Conservation (phyloP, 2,797 vertebrate species). For the Typhlichthys eigenmanni region DNA sequence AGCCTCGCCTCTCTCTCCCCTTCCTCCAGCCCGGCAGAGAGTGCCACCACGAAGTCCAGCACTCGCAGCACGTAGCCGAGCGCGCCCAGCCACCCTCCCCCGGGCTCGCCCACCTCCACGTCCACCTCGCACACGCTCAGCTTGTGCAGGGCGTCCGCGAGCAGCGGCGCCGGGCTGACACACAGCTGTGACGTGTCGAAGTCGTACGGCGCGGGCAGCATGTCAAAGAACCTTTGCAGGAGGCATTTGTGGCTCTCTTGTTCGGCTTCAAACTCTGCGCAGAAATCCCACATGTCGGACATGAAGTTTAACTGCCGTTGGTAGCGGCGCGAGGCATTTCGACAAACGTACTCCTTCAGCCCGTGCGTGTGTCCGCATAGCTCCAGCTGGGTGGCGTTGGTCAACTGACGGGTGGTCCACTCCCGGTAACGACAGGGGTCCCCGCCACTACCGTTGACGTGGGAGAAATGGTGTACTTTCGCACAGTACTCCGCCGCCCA, state of each 20-base stretch:
- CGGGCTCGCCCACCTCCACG: conserved; percentile 72
- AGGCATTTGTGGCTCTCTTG: conserved; percentile 77
- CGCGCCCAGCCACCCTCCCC: conserved; percentile 72
- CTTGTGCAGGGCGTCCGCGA: conserved; percentile 78
- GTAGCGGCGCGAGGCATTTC: conserved; percentile 74
- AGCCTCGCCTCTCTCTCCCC: conserved; percentile 81
- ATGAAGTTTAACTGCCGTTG: conserved; percentile 59
- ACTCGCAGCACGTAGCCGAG: conserved; percentile 84
- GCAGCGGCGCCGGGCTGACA: conserved; percentile 76
- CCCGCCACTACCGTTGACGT: conserved; percentile 22
- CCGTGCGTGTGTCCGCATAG: conserved; percentile 68
- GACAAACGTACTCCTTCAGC: conserved; percentile 81
- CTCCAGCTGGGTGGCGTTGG: conserved; percentile 72
- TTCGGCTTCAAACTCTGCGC: conserved; percentile 64
- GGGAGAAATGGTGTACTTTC: conserved; percentile 62
- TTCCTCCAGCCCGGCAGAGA: conserved; percentile 76
- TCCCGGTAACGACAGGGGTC: conserved; percentile 73
- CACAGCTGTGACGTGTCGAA: conserved; percentile 85
- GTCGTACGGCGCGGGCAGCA: conserved; percentile 77
- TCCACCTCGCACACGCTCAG: conserved; percentile 81
- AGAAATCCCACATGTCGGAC: conserved; percentile 72
- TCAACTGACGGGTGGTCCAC: conserved; percentile 71
- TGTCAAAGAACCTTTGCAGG: conserved; percentile 83
- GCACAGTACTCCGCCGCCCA: conserved; percentile 78
- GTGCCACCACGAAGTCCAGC: conserved; percentile 83